Conservation (phyloP, 1,140 invertebrate genomes). For the Diachasma alloeum region DNA sequence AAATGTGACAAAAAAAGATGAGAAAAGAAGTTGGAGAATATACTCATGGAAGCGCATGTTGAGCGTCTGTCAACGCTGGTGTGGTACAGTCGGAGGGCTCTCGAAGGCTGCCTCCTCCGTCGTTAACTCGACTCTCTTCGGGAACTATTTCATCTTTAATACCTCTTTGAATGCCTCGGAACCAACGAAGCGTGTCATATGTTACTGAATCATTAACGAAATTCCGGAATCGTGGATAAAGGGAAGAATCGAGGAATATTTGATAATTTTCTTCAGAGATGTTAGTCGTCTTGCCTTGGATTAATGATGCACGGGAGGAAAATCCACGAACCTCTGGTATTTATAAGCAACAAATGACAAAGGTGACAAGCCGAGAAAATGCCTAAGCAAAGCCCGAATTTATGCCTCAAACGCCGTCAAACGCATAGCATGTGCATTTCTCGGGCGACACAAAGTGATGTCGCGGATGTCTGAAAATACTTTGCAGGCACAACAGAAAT, state of each 20-base stretch:
- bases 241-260: too few species aligned
- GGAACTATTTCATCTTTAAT: background rate
- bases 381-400: background rate
- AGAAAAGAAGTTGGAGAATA: slow-evolving; percentile 11
- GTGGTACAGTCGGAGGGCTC: slow-evolving; percentile 9
- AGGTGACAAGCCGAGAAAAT: slow-evolving; percentile 62
- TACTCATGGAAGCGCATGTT: slow-evolving; percentile 43
- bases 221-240: background rate
- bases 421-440: slow-evolving; percentile 18
- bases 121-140: background rate
- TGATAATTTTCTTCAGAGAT: background rate
- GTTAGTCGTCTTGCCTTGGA: background rate
- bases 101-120: background rate
- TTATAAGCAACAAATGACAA: slow-evolving; percentile 63
- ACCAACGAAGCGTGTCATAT: background rate
- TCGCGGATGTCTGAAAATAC: slow-evolving; percentile 21
- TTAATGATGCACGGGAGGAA: background rate
- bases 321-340: slow-evolving; percentile 38
- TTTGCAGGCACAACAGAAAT: background rate
- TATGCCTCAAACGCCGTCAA: slow-evolving; percentile 14
- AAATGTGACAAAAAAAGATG: slow-evolving; percentile 42
- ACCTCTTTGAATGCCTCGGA: background rate
- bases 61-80: slow-evolving; percentile 45
- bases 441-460: background rate
- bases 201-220: background rate